Conservation (phyloP, 2,113 vertebrate species). For the Pseudorasbora parva region DNA sequence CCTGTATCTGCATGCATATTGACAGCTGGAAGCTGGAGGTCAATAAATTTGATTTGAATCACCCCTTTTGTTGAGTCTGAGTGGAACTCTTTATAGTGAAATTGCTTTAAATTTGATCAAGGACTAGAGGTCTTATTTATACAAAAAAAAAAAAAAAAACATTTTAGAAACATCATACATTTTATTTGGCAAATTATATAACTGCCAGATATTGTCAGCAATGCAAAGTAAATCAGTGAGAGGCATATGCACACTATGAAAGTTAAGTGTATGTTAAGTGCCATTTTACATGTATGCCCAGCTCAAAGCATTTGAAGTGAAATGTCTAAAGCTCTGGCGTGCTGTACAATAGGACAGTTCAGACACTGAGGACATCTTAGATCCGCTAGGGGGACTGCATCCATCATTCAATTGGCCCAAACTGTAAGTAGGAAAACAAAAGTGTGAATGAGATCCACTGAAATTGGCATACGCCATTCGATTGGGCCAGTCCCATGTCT, state of each 20-base stretch:
- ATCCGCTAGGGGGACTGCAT: not conserved
- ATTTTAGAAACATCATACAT: not conserved
- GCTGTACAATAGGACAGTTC: not conserved
- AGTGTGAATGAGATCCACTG: not conserved
- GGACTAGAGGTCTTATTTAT: too few species aligned
- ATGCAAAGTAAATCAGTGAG: not conserved
- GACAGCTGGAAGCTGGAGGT: constrained; percentile 77
- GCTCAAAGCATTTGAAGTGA: not conserved
- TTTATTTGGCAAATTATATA: not conserved
- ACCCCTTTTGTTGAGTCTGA: constrained; percentile 45
- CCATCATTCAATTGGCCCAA: not conserved
- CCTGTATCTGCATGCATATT: constrained; percentile 84
- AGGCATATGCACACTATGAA: not conserved
- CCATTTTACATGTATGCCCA: not conserved
- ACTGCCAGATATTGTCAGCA: not conserved
- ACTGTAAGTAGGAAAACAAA: not conserved
- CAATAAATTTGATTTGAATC: constrained; percentile 82
- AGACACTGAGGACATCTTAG: not conserved
- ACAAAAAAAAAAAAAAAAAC: not conserved
- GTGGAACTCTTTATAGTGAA: not conserved
- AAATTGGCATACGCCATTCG: not conserved
- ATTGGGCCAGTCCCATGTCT: not conserved
- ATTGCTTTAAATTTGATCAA: not conserved
- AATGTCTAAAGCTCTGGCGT: not conserved
- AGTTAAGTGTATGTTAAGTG: not conserved